Evolutionary conservation across 2,888 invertebrate genomes (phyloP).

Genomic region (Tortricodes alternella): DNA sequence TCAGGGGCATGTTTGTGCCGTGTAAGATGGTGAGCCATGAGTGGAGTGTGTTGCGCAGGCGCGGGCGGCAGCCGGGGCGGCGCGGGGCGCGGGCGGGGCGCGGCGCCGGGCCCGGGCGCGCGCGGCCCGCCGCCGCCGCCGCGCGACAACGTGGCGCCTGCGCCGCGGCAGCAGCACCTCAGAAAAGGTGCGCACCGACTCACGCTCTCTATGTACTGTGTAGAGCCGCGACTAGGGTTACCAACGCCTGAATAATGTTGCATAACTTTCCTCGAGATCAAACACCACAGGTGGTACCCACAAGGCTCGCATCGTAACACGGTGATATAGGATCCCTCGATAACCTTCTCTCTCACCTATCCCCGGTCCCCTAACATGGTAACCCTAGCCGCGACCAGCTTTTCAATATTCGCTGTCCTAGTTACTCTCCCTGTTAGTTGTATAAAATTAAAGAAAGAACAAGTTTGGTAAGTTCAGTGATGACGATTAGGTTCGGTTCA

Average conservation of each 20-base stretch:
- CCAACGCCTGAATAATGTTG: constrained; percentile 16
- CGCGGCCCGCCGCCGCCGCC: constrained; percentile 95
- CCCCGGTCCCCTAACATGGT: constrained; percentile 21
- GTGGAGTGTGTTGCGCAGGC: constrained; percentile 13
- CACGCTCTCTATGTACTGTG: constrained; percentile 49
- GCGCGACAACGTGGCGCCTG: constrained; percentile 84
- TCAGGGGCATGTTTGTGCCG: not conserved
- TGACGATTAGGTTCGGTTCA: constrained; percentile 59
- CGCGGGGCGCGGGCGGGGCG: constrained; percentile 35
- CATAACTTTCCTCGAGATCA: not conserved
- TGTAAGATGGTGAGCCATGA: not conserved
- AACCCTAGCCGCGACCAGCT: constrained; percentile 39
- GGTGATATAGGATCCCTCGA: constrained; percentile 27
- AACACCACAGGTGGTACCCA: constrained; percentile 7
- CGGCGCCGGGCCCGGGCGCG: constrained; percentile 86
- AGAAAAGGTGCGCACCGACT: constrained; percentile 71
- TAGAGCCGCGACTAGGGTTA: constrained; percentile 45
- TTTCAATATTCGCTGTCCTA: constrained; percentile 61
- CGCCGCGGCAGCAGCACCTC: constrained; percentile 69
- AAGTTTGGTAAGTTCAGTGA: constrained; percentile 76
- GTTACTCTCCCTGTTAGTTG: constrained; percentile 62
- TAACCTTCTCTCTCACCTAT: constrained; percentile 11
- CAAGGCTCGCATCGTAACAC: constrained; percentile 30
- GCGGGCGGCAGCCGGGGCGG: constrained; percentile 49
- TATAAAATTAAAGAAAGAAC: constrained; percentile 42